Evolutionary conservation across 2,888 invertebrate genomes (phyloP).

Genomic region (Zelleria hepariella): DNA sequence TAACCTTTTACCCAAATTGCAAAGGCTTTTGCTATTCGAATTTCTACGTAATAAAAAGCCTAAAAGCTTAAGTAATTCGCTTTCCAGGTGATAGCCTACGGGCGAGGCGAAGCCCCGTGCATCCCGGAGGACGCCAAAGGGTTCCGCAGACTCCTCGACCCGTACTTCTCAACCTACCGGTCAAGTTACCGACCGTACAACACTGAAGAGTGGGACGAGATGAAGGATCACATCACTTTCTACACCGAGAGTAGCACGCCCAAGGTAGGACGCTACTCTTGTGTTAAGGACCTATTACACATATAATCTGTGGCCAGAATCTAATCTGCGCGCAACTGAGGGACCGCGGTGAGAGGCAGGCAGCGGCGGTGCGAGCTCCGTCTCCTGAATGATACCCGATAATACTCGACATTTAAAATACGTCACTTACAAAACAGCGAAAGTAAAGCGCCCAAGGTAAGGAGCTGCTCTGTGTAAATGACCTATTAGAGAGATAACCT

Average conservation of each 20-base stretch:
- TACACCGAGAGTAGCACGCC: slow-evolving; percentile 34
- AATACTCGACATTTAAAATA: too few species aligned
- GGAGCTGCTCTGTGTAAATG: too few species aligned
- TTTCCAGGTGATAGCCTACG: slow-evolving; percentile 47
- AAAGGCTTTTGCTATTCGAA: too few species aligned
- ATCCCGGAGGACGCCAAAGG: slow-evolving; percentile 43
- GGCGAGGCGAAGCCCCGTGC: slow-evolving; percentile 49
- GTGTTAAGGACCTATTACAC: background rate
- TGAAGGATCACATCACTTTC: slow-evolving; percentile 60
- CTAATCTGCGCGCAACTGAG: too few species aligned
- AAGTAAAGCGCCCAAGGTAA: too few species aligned
- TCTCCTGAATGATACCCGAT: too few species aligned
- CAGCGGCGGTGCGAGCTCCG: too few species aligned
- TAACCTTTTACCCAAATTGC: too few species aligned
- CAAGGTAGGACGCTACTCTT: background rate
- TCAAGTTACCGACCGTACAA: slow-evolving; percentile 42
- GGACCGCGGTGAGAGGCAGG: too few species aligned
- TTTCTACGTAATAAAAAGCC: too few species aligned
- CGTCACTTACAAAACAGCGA: too few species aligned
- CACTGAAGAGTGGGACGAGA: slow-evolving; percentile 47
- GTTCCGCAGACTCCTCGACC: slow-evolving; percentile 43
- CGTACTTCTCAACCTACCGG: slow-evolving; percentile 53
- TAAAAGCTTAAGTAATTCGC: background rate
- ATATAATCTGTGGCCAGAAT: background rate
- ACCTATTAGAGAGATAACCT: too few species aligned